phyloP scores from a whole-genome alignment of 2,888 invertebrate genomes.

The Linnaemya tessellans region DNA sequence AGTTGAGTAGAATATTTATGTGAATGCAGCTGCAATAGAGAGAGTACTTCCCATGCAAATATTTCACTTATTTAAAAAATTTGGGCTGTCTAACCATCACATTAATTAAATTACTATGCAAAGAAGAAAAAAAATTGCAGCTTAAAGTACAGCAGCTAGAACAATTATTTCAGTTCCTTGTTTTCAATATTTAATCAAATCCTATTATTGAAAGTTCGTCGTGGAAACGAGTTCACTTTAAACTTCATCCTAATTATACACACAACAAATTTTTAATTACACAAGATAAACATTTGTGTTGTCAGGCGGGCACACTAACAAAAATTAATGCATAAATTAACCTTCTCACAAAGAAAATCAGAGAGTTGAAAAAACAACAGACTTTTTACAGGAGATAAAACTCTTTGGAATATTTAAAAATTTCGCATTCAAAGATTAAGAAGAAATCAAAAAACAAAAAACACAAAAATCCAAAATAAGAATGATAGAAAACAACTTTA shows the following conservation, averaged over 20 bases:
- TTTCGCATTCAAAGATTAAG: conserved; percentile 33
- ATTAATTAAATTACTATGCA: neutral
- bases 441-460: conserved; percentile 36
- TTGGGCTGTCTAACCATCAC: too few relatives aligned
- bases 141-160: neutral
- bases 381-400: conserved; percentile 70
- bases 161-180: conserved; percentile 12
- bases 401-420: conserved; percentile 53
- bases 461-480: neutral
- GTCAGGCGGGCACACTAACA: conserved; percentile 29
- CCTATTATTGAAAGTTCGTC: conserved; percentile 50
- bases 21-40: too few relatives aligned
- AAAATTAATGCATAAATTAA: conserved; percentile 75
- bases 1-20: too few relatives aligned
- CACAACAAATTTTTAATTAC: conserved; percentile 66
- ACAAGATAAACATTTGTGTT: conserved; percentile 67
- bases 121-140: neutral
- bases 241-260: conserved; percentile 33
- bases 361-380: conserved; percentile 37
- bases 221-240: conserved; percentile 14
- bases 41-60: too few relatives aligned
- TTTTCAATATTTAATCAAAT: conserved; percentile 58
- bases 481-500: conserved; percentile 44
- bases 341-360: conserved; percentile 73
- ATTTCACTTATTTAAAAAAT: too few relatives aligned